Evolutionary conservation across 2,113 vertebrate species (phyloP).

Genomic region (Sylvicapra grimmia): DNA sequence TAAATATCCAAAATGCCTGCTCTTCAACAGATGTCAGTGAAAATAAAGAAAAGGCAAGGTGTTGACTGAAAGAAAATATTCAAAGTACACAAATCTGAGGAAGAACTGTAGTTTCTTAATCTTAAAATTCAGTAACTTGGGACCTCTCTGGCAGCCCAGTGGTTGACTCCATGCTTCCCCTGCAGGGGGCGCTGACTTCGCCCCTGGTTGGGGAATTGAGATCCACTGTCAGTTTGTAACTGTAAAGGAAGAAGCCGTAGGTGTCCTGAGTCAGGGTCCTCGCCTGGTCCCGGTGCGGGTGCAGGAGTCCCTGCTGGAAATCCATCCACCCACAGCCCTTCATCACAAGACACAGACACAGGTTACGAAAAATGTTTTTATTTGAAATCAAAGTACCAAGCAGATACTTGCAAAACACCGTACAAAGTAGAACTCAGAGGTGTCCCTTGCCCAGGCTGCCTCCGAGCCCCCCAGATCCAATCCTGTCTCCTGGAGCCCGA

Average conservation of each 20-base stretch:
- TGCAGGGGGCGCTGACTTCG: background rate
- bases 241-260: background rate
- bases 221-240: background rate
- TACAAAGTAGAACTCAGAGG: conserved; percentile 50
- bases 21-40: background rate
- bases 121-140: background rate
- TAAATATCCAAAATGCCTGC: background rate
- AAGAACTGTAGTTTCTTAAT: background rate
- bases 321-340: background rate
- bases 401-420: conserved; percentile 62
- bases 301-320: background rate
- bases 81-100: no score
- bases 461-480: background rate
- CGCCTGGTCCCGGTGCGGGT: background rate
- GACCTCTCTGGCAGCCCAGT: background rate
- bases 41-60: background rate
- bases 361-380: conserved; percentile 60
- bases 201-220: background rate
- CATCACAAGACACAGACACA: background rate
- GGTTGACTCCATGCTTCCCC: background rate
- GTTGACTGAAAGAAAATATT: background rate
- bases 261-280: background rate
- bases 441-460: background rate
- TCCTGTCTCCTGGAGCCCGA: background rate
- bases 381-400: conserved; percentile 64